phyloP scores from a whole-genome alignment of 2,888 invertebrate genomes.

The Labia minor region DNA sequence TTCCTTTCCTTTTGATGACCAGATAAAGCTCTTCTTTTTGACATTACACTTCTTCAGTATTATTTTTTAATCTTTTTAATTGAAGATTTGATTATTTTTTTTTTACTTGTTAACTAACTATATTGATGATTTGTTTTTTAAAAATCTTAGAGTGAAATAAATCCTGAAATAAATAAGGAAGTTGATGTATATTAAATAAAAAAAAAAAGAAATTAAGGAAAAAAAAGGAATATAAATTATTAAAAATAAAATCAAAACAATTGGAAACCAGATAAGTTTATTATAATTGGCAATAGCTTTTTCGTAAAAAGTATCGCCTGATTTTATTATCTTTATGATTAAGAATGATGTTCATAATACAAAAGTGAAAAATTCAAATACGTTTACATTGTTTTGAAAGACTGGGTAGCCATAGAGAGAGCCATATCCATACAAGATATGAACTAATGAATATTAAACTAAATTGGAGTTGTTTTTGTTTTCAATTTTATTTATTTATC shows the following conservation, averaged over 20 bases:
- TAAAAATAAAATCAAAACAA: not conserved
- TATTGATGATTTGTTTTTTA: too few relatives aligned
- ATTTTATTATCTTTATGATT: not conserved
- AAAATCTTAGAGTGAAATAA: too few relatives aligned
- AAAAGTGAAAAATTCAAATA: conserved; percentile 4
- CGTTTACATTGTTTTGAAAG: conserved; percentile 9
- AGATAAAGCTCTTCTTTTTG: too few relatives aligned
- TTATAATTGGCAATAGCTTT: not conserved
- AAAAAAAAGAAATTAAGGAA: too few relatives aligned
- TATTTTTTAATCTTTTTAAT: too few relatives aligned
- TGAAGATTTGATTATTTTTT: too few relatives aligned
- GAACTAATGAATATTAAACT: conserved; percentile 4
- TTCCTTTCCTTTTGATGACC: too few relatives aligned
- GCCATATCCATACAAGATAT: not conserved
- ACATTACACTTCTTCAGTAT: too few relatives aligned
- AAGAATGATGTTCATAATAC: not conserved
- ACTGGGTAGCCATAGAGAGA: not conserved
- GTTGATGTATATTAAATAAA: too few relatives aligned
- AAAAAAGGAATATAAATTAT: not conserved
- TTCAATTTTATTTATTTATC: too few relatives aligned
- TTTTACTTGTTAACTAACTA: too few relatives aligned
- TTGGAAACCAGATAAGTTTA: not conserved
- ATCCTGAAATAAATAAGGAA: too few relatives aligned
- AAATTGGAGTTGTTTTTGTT: not conserved
- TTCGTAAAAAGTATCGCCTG: not conserved